Base-by-base conservation (phyloP, 2,888 invertebrate genomes). In the Allygus modestus region DNA sequence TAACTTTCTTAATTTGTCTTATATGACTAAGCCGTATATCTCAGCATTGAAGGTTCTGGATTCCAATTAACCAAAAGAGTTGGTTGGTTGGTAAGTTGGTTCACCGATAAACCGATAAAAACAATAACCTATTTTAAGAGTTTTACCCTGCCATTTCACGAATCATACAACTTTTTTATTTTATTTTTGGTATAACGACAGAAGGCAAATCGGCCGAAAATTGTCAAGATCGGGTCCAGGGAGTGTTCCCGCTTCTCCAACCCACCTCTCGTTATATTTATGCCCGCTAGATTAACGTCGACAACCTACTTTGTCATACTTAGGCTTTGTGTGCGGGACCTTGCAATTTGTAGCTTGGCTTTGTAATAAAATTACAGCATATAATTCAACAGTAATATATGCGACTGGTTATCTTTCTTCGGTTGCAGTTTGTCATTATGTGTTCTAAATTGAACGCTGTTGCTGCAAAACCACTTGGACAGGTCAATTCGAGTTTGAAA, bases 251-350 rank as follows among this genome's bases (percentile, higher is more conserved):
- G 23, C 23, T 4, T 5, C 17, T 65, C 1, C 65, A 65, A 4
- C 65, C 28, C 65, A 65, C 28, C 65, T 28, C 65, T 31, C 54
- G 23, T 65, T 28, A 65, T 65, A 65, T 65, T 65, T 65, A 65
- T 65, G 26, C 17, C 26, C 65, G 1, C 4, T 65, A 15, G 65
- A 65, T 65, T 65, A 65, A 65, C 17, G 15, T 28, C 65, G 20
- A 5, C 65, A 65, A 65, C 26, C 12, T 65, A 65, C 65, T 65
- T 28, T 28, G 31, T 65, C 65, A 28, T 65, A 28, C 65, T 65
- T 65, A 65, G 12, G 31, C 65, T 28, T 65, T 65, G 65, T 65
- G 54, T 65, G 65, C 26, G 31, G 31, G 17, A 12, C 28, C 28
- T 54, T 28, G 65, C 65, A 65, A 65, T 65, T 65, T 65, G 65